A percentile compares a stretch with the other conserved stretches of the same genome.
These are phyloP conservation scores for Allolobophora icterica DNA, from an alignment of 2,888 invertebrate species.

Conservation along the genomic window DNA sequence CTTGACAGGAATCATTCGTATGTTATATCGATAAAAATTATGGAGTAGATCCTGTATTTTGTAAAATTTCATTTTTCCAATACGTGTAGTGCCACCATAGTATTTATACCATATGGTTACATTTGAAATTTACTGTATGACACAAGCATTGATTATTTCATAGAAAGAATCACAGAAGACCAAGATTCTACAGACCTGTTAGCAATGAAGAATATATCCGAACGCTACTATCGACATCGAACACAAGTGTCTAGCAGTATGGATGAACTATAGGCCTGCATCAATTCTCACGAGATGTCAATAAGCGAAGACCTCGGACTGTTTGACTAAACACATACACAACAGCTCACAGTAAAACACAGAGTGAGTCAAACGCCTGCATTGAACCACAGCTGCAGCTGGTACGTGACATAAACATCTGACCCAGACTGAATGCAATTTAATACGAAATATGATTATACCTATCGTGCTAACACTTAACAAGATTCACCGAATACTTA, in stretches of 20 bases:
- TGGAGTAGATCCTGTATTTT: no score
- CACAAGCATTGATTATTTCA: neutral
- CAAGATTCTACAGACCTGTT: neutral
- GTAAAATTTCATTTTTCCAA: no score
- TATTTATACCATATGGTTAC: neutral
- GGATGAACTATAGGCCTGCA: neutral
- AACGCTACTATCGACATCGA: neutral
- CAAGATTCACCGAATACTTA: neutral
- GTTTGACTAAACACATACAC: neutral
- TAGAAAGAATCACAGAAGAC: neutral
- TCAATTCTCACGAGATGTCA: neutral
- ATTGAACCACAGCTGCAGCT: constrained; percentile 1
- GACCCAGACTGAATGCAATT: neutral
- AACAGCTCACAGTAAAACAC: neutral
- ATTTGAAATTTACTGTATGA: neutral
- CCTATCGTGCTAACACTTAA: neutral
- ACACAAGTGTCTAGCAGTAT: neutral
- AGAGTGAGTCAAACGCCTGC: neutral
- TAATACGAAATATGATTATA: neutral
- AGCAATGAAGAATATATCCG: neutral
- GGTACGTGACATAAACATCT: neutral
- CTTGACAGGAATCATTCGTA: no score
- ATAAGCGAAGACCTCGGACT: neutral
- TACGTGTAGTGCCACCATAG: no score
- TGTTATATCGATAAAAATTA: no score